phyloP scores from a whole-genome alignment of 2,113 vertebrate species.

The Vimba vimba region DNA sequence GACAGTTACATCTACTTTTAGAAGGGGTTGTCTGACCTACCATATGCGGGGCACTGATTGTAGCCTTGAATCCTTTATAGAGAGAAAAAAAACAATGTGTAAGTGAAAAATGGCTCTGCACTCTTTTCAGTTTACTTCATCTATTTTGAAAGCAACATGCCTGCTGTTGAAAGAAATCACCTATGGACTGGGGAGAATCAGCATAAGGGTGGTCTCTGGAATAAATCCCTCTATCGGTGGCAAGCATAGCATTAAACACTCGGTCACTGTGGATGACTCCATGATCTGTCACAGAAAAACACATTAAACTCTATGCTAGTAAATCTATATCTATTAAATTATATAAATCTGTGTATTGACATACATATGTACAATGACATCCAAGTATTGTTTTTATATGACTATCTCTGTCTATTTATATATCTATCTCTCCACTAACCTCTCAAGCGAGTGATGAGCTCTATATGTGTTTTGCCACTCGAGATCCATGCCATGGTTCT shows the following conservation, averaged over 20 bases:
- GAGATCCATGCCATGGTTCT: slow-evolving; percentile 90
- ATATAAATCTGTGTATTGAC: neutral
- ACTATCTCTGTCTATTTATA: neutral
- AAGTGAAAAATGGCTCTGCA: neutral
- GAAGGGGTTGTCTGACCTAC: slow-evolving; percentile 70
- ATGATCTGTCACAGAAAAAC: slow-evolving; percentile 76
- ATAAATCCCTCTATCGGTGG: slow-evolving; percentile 87
- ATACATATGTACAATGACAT: neutral
- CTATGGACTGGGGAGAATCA: slow-evolving; percentile 89
- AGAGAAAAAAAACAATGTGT: neutral
- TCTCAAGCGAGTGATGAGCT: slow-evolving; percentile 85
- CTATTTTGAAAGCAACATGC: neutral
- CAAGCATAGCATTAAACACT: slow-evolving; percentile 83
- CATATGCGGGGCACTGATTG: slow-evolving; percentile 93
- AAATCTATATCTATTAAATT: neutral
- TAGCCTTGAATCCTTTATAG: slow-evolving; percentile 85
- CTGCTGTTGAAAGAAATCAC: slow-evolving; percentile 63
- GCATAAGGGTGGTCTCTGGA: slow-evolving; percentile 83
- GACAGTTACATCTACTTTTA: neutral
- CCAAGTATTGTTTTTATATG: neutral
- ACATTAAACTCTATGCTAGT: neutral
- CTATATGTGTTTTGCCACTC: slow-evolving; percentile 83
- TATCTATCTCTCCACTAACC: slow-evolving; percentile 71
- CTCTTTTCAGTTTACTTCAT: neutral
- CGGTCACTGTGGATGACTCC: slow-evolving; percentile 83